phyloP scores from a whole-genome alignment of 2,113 vertebrate genomes.

The Raja brachyura region DNA sequence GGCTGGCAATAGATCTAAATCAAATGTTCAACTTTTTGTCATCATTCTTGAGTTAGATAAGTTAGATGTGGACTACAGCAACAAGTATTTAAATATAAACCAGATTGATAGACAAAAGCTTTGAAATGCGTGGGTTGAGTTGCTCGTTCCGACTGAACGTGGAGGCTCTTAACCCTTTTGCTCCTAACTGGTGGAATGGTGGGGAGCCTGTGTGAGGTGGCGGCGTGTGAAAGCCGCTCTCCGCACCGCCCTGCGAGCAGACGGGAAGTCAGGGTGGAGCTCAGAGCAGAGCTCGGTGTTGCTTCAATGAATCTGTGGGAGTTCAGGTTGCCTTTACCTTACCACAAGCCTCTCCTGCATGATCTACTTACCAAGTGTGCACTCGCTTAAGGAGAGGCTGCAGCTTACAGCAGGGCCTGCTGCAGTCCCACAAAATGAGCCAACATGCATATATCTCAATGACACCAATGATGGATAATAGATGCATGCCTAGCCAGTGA shows the following conservation, averaged over 20 bases:
- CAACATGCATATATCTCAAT: too few relatives aligned
- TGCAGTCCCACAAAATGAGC: too few relatives aligned
- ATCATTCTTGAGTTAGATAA: background rate
- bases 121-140: background rate
- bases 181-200: background rate
- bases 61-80: background rate
- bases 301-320: background rate
- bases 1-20: background rate
- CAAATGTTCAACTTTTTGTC: background rate
- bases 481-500: too few relatives aligned
- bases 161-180: background rate
- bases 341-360: background rate
- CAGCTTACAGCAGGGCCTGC: background rate
- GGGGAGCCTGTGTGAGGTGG: background rate
- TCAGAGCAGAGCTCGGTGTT: background rate
- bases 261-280: constrained; percentile 13
- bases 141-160: background rate
- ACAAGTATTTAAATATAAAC: background rate
- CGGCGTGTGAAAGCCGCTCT: too few relatives aligned
- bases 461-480: too few relatives aligned
- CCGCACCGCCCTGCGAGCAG: background rate
- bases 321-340: background rate
- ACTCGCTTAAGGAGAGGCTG: background rate
- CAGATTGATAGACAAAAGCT: background rate
- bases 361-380: background rate